Conservation (phyloP, 1,140 invertebrate species). For the Bombus picipes region DNA sequence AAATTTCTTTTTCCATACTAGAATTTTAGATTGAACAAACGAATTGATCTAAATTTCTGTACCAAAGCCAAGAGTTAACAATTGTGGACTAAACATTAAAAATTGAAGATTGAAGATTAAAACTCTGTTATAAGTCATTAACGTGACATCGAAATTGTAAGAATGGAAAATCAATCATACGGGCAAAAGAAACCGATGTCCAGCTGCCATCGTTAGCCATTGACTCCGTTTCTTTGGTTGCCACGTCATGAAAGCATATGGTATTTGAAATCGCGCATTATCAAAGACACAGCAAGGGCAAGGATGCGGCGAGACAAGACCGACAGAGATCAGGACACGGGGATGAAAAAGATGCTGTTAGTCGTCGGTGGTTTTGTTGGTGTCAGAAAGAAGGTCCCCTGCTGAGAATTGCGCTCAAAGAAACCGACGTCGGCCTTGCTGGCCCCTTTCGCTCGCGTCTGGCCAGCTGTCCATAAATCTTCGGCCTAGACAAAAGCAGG, state of each 20-base stretch:
- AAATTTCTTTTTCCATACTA: background rate
- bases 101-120: too few species aligned
- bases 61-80: too few species aligned
- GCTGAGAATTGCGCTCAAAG: slow-evolving; percentile 74
- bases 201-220: too few species aligned
- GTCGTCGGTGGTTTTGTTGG: slow-evolving; percentile 68
- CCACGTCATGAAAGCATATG: slow-evolving; percentile 29
- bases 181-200: background rate
- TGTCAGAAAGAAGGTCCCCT: slow-evolving; percentile 71
- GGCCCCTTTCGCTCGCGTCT: slow-evolving; percentile 37
- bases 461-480: slow-evolving; percentile 70
- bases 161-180: background rate
- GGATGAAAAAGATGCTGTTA: slow-evolving; percentile 38
- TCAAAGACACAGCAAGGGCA: background rate
- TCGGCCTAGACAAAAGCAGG: slow-evolving; percentile 71
- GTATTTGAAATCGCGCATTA: slow-evolving; percentile 3
- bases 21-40: too few species aligned
- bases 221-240: background rate
- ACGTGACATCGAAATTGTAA: too few species aligned
- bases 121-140: too few species aligned
- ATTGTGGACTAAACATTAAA: too few species aligned
- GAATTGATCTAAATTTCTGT: too few species aligned
- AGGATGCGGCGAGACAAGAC: slow-evolving; percentile 22
- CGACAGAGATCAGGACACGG: slow-evolving; percentile 33
- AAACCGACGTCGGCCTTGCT: slow-evolving; percentile 57